Conservation (phyloP, 2,113 vertebrate genomes). For the Cervus canadensis region DNA sequence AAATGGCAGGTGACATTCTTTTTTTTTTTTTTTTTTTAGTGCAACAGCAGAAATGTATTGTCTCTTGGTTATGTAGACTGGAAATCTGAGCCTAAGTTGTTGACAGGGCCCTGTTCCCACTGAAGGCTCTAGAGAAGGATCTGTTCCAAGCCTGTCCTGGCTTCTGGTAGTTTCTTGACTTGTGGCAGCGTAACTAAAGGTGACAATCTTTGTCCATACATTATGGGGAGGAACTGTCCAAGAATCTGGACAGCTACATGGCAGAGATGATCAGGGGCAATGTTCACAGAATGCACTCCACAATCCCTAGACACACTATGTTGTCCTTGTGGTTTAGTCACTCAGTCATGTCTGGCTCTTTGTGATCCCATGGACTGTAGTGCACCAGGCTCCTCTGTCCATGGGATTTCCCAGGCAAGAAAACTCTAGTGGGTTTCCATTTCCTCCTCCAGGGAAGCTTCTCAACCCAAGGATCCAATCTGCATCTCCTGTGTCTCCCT, state of each 20-base stretch:
- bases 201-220: background rate
- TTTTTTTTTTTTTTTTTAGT: background rate
- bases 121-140: background rate
- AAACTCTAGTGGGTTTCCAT: background rate
- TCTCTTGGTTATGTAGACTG: background rate
- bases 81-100: background rate
- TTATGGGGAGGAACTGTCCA: background rate
- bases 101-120: background rate
- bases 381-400: background rate
- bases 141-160: background rate
- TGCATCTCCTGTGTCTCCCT: background rate
- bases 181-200: background rate
- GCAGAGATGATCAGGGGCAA: rapidly evolving
- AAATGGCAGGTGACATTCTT: background rate
- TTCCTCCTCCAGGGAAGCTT: background rate
- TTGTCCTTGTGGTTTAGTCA: background rate
- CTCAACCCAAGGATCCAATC: background rate
- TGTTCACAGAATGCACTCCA: background rate
- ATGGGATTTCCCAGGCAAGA: background rate
- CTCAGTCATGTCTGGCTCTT: background rate
- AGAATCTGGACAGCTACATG: background rate
- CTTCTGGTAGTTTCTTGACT: background rate
- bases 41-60: background rate
- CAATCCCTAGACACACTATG: background rate
- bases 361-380: background rate